Evolutionary conservation across 2,113 vertebrate species (phyloP).

Genomic region (Paratilapia polleni): DNA sequence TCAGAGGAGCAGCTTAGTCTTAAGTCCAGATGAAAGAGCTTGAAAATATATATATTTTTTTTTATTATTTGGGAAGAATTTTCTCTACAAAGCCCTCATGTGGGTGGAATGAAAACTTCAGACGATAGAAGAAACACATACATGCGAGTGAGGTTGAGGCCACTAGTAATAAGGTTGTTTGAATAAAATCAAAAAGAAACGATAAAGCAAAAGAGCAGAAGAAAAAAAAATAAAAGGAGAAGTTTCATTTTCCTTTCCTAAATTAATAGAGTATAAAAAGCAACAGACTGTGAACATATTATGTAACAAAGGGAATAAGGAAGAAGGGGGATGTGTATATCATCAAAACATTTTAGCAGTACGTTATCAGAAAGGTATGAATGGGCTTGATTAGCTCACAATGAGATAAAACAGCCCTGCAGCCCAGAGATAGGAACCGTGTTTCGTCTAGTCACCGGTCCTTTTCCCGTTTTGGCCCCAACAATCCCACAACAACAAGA

Average conservation of each 20-base stretch:
- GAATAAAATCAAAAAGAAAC: neutral
- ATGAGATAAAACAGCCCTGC: slow-evolving; percentile 51
- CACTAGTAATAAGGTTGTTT: neutral
- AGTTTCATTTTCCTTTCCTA: neutral
- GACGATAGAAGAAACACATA: neutral
- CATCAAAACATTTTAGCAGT: slow-evolving; percentile 15
- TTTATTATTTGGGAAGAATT: neutral
- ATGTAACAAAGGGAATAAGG: neutral
- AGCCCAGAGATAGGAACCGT: slow-evolving; percentile 47
- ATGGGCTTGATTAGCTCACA: slow-evolving; percentile 49
- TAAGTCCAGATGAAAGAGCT: neutral
- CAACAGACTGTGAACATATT: neutral
- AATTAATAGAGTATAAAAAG: neutral
- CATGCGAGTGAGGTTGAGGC: neutral
- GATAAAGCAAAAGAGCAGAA: neutral
- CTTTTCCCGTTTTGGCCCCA: slow-evolving; percentile 34
- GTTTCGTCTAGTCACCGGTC: slow-evolving; percentile 57
- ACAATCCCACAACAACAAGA: slow-evolving; percentile 44
- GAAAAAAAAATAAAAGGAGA: neutral
- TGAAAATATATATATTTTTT: neutral
- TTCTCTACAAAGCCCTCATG: neutral
- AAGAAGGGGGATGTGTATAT: slow-evolving; percentile 1
- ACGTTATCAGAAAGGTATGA: slow-evolving; percentile 7
- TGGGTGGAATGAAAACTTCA: slow-evolving; percentile 8
- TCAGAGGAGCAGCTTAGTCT: neutral